Evolutionary conservation across 2,888 invertebrate species (phyloP), one percentile per base, ranked within the genome.

Genomic region (Andricus curvator): DNA sequence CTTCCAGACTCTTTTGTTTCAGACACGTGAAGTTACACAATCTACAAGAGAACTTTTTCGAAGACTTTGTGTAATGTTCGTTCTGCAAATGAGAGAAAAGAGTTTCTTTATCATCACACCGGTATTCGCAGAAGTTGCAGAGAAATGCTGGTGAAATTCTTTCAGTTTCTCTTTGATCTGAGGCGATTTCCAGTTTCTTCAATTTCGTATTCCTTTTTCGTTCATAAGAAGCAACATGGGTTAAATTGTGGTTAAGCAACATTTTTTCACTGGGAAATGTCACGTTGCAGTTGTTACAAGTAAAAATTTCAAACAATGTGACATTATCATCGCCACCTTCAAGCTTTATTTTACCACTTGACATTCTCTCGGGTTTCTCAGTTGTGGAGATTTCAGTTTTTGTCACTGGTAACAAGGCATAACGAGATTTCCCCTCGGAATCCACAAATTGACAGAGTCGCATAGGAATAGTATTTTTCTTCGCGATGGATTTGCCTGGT

Each of bases 381-480:
- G 25, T 25, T 20, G 41, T 77, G 80, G 44, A 11, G 20, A 25
- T 84, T 86, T 70, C 29, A 48, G 9, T 51, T 29, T 51, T 4
- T 2, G 33, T 22, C 5, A 85, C 51, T 1, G 83, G 9, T 48
- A 79, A 64, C 44, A 67, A 13, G 25, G 66, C 70, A 56, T 83
- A 82, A 25, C 70, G 68, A 20, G 81, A 22, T 25, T 82, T 77
- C 51, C 80, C 80, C n/a, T 77, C 29, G 25, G 51, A 70, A 70
- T 70, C 70, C 48, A 51, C 29, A 25, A 29, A 29, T 51, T 88
- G 85, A 78, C 85, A 84, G 1, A 87, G 79, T 78, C 68, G 79
- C 84, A 87, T 85, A 13, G 86, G 82, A 29, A 83, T 68, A 9
- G 84, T 83, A 65, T 86, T 84, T 48, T 84, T 82, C 2, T 82